Base-by-base conservation (phyloP, 1,140 invertebrate genomes). In the Drosophila orena region DNA sequence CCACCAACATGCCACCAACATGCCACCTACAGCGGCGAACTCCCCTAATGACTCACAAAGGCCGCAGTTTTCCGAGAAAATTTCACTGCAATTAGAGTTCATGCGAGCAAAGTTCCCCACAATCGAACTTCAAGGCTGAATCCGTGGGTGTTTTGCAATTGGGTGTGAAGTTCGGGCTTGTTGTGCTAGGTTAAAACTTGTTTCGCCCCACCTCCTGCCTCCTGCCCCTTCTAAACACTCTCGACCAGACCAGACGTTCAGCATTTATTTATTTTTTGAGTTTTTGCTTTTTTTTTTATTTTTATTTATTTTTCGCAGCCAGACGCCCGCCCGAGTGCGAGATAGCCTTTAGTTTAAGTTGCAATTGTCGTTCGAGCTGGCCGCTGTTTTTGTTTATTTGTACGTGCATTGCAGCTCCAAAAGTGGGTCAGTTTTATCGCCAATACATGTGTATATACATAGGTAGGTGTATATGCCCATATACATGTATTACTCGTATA, bases 351-450 rank as follows among this genome's bases (percentile, higher is more conserved):
- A 70, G 52, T 65, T 75, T 74, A 65, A 75, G 71, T 75, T 75
- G 72, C 59, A 75, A 57, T 75, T 75, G 72, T 75, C 59, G 70
- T 73, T 61, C 56, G 49, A 72, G 70, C 52, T 72, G 65, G 30
- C 24, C 22, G 35, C 34, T 71, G 15, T 49, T 17, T 46, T 40
- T 68, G 35, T 70, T 40, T 68, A 27, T 70, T 56, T 69, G 68
- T 70, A 71, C 68, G 65, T 71, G 68, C 68, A 76, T 22, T 68
- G 66, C 56, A 46, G 75, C n/a, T 70, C 47, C 24, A 57, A 80
- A 85, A 85, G 78, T 85, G 81, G 81, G 81, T 85, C 81, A 85
- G 74, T 86, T 85, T 86, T 85, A 86, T 85, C 81, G 81, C 74
- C 58, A 69, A 73, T 64, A 74, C 70, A 73, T 43, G 44, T 30